Conservation (phyloP, 2,888 invertebrate species). For the Campopleginae sp. region DNA sequence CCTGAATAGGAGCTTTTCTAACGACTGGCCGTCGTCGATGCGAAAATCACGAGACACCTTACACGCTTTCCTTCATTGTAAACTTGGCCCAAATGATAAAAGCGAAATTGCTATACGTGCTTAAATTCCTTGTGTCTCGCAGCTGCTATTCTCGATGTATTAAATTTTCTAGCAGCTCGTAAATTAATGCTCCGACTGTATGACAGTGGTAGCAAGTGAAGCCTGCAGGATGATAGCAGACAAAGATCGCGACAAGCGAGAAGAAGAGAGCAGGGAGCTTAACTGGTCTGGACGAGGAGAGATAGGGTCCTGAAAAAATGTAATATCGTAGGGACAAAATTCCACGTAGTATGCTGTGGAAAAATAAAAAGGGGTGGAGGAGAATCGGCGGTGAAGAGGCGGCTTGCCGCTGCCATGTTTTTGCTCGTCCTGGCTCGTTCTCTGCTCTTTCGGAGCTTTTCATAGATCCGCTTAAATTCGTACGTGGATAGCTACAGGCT, state of each 20-base stretch:
- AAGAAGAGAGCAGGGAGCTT: conserved; percentile 15
- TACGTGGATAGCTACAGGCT: conserved; percentile 57
- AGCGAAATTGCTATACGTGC: background rate
- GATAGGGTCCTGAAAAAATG: conserved; percentile 57
- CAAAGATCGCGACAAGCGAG: conserved; percentile 14
- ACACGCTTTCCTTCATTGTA: background rate
- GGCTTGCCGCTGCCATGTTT: conserved; percentile 23
- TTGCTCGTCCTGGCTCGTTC: conserved; percentile 9
- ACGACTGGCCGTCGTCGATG: background rate
- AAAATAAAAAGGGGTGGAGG: conserved; percentile 28
- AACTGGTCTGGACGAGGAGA: conserved; percentile 43
- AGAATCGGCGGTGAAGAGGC: conserved; percentile 21
- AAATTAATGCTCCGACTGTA: conserved; percentile 48
- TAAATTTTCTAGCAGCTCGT: conserved; percentile 34
- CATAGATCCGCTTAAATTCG: conserved; percentile 66
- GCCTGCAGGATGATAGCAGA: conserved; percentile 25
- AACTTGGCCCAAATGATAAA: background rate
- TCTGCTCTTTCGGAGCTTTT: conserved; percentile 44
- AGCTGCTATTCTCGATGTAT: conserved; percentile 22
- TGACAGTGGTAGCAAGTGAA: conserved; percentile 28
- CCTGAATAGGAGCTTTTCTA: background rate
- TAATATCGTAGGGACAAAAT: conserved; percentile 65
- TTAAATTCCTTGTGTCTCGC: background rate
- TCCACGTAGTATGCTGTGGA: conserved; percentile 47
- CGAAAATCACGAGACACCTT: background rate